A percentile compares a stretch with the other conserved stretches of the same genome.
Evolutionary conservation across 92 coral and sea anemone species (phyloP).

Genomic region (Plumapathes pennacea): DNA sequence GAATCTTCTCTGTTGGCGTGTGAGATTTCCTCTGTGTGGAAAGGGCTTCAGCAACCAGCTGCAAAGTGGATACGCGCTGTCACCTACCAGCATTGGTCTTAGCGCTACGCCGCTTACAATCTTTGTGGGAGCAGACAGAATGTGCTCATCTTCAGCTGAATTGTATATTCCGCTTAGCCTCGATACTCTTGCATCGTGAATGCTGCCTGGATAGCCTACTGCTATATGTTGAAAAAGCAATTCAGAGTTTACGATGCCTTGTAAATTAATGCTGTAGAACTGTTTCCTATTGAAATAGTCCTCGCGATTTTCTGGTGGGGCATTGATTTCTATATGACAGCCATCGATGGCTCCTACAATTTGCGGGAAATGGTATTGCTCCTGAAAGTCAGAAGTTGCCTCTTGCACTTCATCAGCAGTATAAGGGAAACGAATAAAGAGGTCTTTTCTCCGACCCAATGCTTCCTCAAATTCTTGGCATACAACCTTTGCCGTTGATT

Average conservation of each 20-base stretch:
- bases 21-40: constrained; percentile 17
- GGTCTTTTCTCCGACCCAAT: constrained; percentile 5
- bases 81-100: constrained; percentile 55
- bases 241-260: constrained; percentile 28
- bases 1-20: constrained; percentile 16
- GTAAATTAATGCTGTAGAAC: constrained; percentile 46
- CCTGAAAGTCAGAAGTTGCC: constrained; percentile 50
- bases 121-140: constrained; percentile 35
- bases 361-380: constrained; percentile 50
- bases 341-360: constrained; percentile 60
- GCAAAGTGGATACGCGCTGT: constrained; percentile 38
- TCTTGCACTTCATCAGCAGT: constrained; percentile 52
- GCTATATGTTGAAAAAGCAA: constrained; percentile 25
- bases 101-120: constrained; percentile 22
- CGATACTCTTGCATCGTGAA: constrained; percentile 45
- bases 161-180: constrained; percentile 24
- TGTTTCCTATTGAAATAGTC: constrained; percentile 61
- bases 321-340: constrained; percentile 51
- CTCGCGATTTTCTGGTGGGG: constrained; percentile 44
- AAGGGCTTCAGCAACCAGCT: constrained; percentile 38
- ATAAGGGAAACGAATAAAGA: constrained; percentile 48
- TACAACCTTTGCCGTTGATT: constrained; percentile 26
- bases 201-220: constrained; percentile 44
- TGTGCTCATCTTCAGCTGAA: constrained; percentile 31
- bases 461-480: constrained; percentile 31